Percentiles rank a stretch among this genome's conserved stretches.
Conservation (phyloP, 2,113 vertebrate genomes). For the Gobius niger region DNA sequence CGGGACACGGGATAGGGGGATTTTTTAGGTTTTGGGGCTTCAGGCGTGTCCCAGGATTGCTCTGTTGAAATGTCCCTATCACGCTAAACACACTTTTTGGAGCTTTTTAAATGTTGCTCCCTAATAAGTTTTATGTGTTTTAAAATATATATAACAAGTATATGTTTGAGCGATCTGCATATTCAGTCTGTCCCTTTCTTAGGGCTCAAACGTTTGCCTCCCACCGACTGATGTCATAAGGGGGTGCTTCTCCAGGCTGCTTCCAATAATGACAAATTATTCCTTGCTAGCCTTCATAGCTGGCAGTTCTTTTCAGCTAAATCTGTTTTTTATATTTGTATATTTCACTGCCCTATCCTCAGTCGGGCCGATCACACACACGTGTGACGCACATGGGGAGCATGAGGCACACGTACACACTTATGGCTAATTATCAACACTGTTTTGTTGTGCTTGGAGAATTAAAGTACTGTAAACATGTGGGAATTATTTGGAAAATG, state of each 20-base stretch:
- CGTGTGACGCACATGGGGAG: slow-evolving; percentile 2
- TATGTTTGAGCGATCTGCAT: too few relatives aligned
- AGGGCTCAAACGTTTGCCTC: too few relatives aligned
- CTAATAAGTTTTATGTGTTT: too few relatives aligned
- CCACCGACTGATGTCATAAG: too few relatives aligned
- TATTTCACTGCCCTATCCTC: slow-evolving; percentile 1
- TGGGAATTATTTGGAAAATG: background rate
- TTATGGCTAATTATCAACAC: background rate
- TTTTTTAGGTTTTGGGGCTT: slow-evolving; percentile 23
- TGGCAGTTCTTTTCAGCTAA: too few relatives aligned
- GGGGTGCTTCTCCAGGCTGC: too few relatives aligned
- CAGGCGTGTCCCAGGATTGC: slow-evolving; percentile 49
- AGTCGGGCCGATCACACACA: slow-evolving; percentile 8
- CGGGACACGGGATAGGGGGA: slow-evolving; percentile 14
- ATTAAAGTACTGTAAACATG: slow-evolving; percentile 6
- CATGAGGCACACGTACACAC: slow-evolving; percentile 3
- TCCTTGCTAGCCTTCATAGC: too few relatives aligned
- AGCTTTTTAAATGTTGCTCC: too few relatives aligned
- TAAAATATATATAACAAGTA: too few relatives aligned
- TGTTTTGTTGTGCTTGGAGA: background rate
- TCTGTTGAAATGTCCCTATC: slow-evolving; percentile 28
- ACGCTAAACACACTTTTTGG: too few relatives aligned
- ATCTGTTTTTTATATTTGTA: too few relatives aligned
- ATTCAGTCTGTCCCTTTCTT: background rate
- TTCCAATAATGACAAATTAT: too few relatives aligned